Percentiles rank a stretch among this genome's conserved stretches.
These are phyloP conservation scores for Panagrolaimus sp. DNA, from an alignment of 1,140 invertebrate genomes.

Conservation along the genomic window DNA sequence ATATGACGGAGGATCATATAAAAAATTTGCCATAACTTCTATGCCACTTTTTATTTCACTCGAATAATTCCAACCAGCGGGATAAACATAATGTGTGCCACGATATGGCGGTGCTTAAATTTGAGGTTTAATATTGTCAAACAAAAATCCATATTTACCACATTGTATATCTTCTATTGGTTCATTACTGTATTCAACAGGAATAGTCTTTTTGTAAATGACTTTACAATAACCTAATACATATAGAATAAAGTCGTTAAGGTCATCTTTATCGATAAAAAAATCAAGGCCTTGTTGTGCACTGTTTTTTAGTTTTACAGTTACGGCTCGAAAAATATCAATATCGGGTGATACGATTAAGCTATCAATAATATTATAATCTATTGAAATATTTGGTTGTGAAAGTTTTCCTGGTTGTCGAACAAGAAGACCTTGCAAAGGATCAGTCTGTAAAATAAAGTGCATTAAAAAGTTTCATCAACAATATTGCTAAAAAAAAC, in stretches of 20 bases:
- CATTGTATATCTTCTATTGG: background rate
- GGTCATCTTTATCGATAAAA: conserved; percentile 17
- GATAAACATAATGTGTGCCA: conserved; percentile 21
- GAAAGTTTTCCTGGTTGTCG: conserved; percentile 18
- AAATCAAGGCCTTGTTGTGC: conserved; percentile 18
- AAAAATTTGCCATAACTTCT: conserved; percentile 15
- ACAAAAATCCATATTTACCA: conserved; percentile 6
- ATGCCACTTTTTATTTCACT: conserved; percentile 11
- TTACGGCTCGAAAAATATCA: conserved; percentile 5
- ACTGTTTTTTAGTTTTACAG: conserved; percentile 7
- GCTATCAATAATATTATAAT: conserved; percentile 18
- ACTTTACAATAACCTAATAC: conserved; percentile 16
- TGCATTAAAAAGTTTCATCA: background rate
- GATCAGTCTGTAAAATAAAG: conserved; percentile 15
- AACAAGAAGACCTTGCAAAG: conserved; percentile 15
- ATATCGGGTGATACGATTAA: background rate
- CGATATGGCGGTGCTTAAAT: conserved; percentile 17
- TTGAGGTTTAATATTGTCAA: background rate
- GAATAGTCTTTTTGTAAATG: background rate
- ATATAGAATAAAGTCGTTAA: conserved; percentile 14
- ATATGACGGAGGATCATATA: conserved; percentile 18
- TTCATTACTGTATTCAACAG: background rate
- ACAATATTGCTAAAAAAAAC: conserved; percentile 18
- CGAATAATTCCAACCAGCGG: conserved; percentile 25
- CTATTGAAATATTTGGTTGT: conserved; percentile 17